phyloP scores from a whole-genome alignment of 2,797 vertebrate species.

The Dipus sagitta region DNA sequence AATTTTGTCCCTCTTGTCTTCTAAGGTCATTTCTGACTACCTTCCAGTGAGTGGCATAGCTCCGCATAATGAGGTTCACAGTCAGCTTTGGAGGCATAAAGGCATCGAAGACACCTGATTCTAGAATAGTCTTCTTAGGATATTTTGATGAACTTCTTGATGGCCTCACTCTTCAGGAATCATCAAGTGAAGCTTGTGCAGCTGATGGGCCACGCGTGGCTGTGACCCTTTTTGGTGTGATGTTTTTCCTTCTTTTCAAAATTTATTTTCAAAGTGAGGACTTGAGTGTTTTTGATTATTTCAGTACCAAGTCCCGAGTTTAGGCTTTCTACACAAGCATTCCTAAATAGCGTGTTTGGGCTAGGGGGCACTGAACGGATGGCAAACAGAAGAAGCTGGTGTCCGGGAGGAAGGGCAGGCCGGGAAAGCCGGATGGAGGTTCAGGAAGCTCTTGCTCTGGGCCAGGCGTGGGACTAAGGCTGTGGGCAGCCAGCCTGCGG shows the following conservation, averaged over 20 bases:
- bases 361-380: not conserved
- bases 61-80: not conserved
- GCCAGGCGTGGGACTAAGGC: not conserved
- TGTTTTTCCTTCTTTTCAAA: not conserved
- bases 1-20: not conserved
- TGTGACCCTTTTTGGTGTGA: no score
- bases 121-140: not conserved
- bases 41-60: not conserved
- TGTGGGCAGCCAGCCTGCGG: not conserved
- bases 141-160: not conserved
- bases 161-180: not conserved
- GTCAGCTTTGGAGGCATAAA: not conserved
- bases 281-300: not conserved
- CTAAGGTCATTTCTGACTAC: not conserved
- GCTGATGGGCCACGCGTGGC: not conserved
- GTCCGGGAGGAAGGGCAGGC: not conserved
- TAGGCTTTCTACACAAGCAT: not conserved
- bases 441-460: not conserved
- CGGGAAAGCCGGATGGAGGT: not conserved
- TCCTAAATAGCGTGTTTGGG: not conserved
- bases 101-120: not conserved
- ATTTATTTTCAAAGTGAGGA: not conserved
- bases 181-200: not conserved
- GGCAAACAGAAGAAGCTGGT: not conserved
- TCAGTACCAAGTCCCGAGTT: not conserved